Base-by-base conservation (phyloP, 2,888 invertebrate species). In the Hirtodrosophila confusa region DNA sequence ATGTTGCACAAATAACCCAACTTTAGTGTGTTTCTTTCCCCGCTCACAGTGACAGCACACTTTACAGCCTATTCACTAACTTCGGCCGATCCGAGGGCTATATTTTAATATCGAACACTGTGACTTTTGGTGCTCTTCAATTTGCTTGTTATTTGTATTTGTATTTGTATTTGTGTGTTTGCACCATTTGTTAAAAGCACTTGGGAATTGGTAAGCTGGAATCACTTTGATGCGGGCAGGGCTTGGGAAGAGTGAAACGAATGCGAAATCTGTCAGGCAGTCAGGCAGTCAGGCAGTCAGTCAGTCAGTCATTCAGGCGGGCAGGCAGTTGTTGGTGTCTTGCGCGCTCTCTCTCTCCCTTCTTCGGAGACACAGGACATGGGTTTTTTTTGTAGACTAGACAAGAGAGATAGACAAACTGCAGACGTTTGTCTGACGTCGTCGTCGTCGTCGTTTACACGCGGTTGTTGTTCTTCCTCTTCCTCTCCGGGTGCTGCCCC, bases 391-490 rank as follows among this genome's bases (percentile, higher is more conserved):
- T 37, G 33, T 44, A 31, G 57, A 49, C 66, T 43, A 60, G 58
- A 72, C 54, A 53, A 24, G 35, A 40, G 41, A 56, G 63, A 70
- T 62, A 76, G 72, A 75, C 74, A 66, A 56, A 44, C 58, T 64
- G 73, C 54, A 75, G 77, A 75, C 77, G 56, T 55, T 61, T 49
- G 68, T 57, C 55, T 68, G 67, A 66, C 53, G 66, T 33, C 31
- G 60, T 44, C 44, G 51, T 43, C 44, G 39, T 17, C 17, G 11
- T 24, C 51, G 39, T 70, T 63, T 44, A 39, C 63, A 50, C 61
- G 54, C 61, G 39, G 44, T 36, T 64, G 27, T 57, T 74, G 43
- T 53, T 70, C 54, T 66, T 63, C 35, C 44, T 57, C 43, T 51
- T 49, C 43, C 12, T 39, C 17, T 35, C 33, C 12, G 17, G 8